Evolutionary conservation across 1,140 invertebrate species (phyloP).

Genomic region (Euwallacea similis): DNA sequence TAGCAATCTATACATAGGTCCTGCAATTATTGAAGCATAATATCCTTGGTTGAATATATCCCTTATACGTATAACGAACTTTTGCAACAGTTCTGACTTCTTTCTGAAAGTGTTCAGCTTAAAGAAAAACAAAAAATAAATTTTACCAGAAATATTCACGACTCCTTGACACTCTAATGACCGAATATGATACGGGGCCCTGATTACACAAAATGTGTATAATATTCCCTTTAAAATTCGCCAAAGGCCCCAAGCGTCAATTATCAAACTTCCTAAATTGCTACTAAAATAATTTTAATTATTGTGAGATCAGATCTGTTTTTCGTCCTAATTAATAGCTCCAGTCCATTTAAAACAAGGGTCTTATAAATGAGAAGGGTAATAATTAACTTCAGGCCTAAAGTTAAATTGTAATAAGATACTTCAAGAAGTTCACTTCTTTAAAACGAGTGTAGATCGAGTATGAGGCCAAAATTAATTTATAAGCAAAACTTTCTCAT

Average conservation of each 20-base stretch:
- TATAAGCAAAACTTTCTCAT: too few relatives aligned
- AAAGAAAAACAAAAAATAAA: too few relatives aligned
- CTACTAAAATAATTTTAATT: slow-evolving; percentile 24
- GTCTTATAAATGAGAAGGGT: slow-evolving; percentile 10
- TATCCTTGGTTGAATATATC: too few relatives aligned
- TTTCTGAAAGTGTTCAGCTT: too few relatives aligned
- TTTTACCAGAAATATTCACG: neutral
- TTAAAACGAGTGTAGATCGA: too few relatives aligned
- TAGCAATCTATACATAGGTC: too few relatives aligned
- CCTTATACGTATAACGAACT: too few relatives aligned
- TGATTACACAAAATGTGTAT: slow-evolving; percentile 3
- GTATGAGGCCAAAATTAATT: too few relatives aligned
- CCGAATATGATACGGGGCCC: neutral
- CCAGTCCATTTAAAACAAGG: slow-evolving; percentile 8
- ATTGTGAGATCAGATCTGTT: slow-evolving; percentile 13
- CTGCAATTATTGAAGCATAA: too few relatives aligned
- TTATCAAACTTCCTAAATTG: slow-evolving; percentile 17
- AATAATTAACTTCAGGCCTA: slow-evolving; percentile 45
- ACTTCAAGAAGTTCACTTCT: neutral
- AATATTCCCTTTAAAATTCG: slow-evolving; percentile 4
- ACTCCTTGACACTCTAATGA: slow-evolving; percentile 3
- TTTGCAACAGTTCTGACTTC: too few relatives aligned
- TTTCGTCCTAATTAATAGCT: slow-evolving; percentile 19
- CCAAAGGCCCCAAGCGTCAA: slow-evolving; percentile 1
- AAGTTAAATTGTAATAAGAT: slow-evolving; percentile 52